Evolutionary conservation across 2,797 vertebrate genomes (phyloP).

Genomic region (Benthosema pterotum): DNA sequence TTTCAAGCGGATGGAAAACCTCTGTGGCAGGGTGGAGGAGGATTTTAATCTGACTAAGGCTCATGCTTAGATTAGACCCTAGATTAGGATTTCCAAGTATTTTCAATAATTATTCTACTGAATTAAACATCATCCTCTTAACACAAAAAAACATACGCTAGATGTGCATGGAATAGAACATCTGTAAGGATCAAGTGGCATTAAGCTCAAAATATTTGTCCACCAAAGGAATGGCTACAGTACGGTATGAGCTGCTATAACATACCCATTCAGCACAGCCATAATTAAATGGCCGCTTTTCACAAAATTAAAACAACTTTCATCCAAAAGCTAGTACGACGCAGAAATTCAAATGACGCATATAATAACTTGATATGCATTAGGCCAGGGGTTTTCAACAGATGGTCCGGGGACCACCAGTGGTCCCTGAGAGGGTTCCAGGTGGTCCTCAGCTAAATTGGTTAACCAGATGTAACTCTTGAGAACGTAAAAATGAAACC

Average conservation of each 20-base stretch:
- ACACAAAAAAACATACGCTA: slow-evolving; percentile 75
- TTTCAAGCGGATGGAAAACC: slow-evolving; percentile 82
- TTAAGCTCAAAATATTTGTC: slow-evolving; percentile 73
- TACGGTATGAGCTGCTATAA: slow-evolving; percentile 19
- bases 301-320: too few species aligned
- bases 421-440: too few species aligned
- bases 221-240: slow-evolving; percentile 29
- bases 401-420: too few species aligned
- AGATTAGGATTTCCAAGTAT: slow-evolving; percentile 80
- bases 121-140: slow-evolving; percentile 83
- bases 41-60: slow-evolving; percentile 82
- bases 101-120: slow-evolving; percentile 83
- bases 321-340: too few species aligned
- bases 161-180: slow-evolving; percentile 36
- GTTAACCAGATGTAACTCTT: too few species aligned
- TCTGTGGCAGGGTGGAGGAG: slow-evolving; percentile 26
- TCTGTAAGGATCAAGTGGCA: slow-evolving; percentile 62
- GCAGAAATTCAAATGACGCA: too few species aligned
- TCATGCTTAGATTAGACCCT: slow-evolving; percentile 78
- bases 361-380: too few species aligned
- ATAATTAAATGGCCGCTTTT: slow-evolving; percentile 1
- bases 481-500: too few species aligned
- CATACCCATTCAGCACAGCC: slow-evolving; percentile 17
- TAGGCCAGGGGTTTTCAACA: too few species aligned
- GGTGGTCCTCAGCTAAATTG: too few species aligned